Evolutionary conservation across 2,113 vertebrate species (phyloP), one percentile per base, ranked within the genome.

Genomic region (Psittacara wagleri): DNA sequence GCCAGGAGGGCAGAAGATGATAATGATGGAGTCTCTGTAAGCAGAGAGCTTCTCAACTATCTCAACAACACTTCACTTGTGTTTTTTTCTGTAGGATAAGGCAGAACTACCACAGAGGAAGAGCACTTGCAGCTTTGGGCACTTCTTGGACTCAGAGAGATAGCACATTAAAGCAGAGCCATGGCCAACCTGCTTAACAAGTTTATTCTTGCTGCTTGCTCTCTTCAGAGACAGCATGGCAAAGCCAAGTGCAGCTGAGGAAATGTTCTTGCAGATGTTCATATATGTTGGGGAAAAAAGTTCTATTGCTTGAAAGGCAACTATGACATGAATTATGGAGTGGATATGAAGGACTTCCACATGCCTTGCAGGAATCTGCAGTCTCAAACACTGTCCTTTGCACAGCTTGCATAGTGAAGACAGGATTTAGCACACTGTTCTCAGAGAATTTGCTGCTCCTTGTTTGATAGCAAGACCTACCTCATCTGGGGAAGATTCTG

Each of bases 21-120:
- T 39, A 22, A 19, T 1, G 10, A 35, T 10, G 31, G 43, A 59
- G 15, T 16, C 62, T 82, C 25, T 4, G 2, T 0, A 37, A 31
- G 43, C 39, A 88, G 52, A 86, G 37, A 83, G 44, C 59, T 89
- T 48, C 59, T 62, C 33, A 69, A 27, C 31, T 25, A 77, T 13
- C 39, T 54, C 59, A 55, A 33, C 48, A 52, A 9, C 43, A 64
- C 14, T 29, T 29, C n/a, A 27, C 46, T 64, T 29, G 5, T 31
- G 33, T 1, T 57, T 83, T 57, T 72, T 29, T 39, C n/a, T 41
- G 24, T 15, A 51, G 7, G 22, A 37, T n/a, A 17, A 84, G 46
- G 39, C 28, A 75, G n/a, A 78, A 78, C 24, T 54, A 48, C 11
- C 37, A 87, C 16, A 62, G 33, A 74, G 62, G 22, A 49, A 89